These are phyloP conservation scores for Lathronympha strigana DNA, from an alignment of 2,888 invertebrate genomes.

Conservation along the genomic window DNA sequence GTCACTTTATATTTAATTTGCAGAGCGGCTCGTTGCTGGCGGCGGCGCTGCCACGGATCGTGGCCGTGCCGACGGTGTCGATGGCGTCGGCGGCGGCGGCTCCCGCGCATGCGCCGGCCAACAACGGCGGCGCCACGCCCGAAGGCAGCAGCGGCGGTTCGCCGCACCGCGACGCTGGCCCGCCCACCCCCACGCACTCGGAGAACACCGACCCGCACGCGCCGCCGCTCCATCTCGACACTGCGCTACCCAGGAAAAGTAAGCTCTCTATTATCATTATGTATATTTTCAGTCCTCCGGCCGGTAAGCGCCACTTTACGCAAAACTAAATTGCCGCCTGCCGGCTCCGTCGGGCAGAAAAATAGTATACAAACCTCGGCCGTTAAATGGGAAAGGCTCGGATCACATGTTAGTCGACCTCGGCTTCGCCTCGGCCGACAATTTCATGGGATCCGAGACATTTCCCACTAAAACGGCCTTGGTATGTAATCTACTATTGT, in stretches of 20 bases:
- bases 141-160: constrained; percentile 64
- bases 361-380: no score
- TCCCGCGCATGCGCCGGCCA: constrained; percentile 53
- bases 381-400: no score
- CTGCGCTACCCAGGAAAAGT: constrained; percentile 82
- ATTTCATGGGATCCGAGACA: no score
- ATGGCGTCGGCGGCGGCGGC: constrained; percentile 52
- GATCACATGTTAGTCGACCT: no score
- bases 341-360: no score
- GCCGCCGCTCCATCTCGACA: constrained; percentile 79
- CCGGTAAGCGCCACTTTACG: no score
- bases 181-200: constrained; percentile 79
- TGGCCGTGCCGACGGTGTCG: constrained; percentile 57
- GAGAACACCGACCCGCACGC: constrained; percentile 78
- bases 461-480: no score
- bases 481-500: no score
- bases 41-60: constrained; percentile 87
- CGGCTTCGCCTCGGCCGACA: no score
- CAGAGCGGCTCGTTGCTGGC: constrained; percentile 87
- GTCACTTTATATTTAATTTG: background rate
- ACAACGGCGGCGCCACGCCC: constrained; percentile 57
- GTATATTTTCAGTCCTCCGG: no score
- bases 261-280: no score
- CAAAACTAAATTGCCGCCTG: no score
- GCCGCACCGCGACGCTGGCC: constrained; percentile 77